Base-by-base conservation (phyloP, 2,797 vertebrate species). In the Hippocampus kuda region DNA sequence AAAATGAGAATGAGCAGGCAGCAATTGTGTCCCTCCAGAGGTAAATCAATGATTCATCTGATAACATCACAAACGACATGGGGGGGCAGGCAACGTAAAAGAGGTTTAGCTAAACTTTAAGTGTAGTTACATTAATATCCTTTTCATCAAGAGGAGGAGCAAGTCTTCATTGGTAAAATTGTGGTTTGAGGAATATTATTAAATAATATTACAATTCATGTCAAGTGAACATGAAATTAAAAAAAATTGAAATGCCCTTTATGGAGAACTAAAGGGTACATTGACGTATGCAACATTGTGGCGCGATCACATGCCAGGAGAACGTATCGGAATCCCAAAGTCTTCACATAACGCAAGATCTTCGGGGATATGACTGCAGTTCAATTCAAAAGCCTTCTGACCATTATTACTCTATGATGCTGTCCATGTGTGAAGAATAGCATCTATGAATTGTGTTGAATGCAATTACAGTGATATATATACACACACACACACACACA, bases 21-120 rank as follows among this genome's bases (percentile, higher is more conserved):
- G 97, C 97, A 2, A 97, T 99, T 83, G 94, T 98, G 77, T 97
- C 96, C 88, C 96, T 99, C 86, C 97, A 99, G 90, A 97, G 97
- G 97, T 98, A 92, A 82, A 79, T 68, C 73, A 70, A 76, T 72
- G 24, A 27, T 46, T 16, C 59, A 61, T 60, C 27, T 16, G 57
- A 34, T 30, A 20, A 61, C 18, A 12, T 11, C 11, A 27, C 24
- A 16, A 59, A 12, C 11, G 26, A 27, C 11, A 27, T 11, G 11
- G 8, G 51, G 51, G 51, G 2, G 24, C 54, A 57, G 20, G 49
- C 49, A 51, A 7, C 22, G 49, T 51, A 51, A 22, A 51, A 51
- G 49, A 18, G 20, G 20, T 20, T 20, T 22, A 51, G 20, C 20
- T 51, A 30, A 59, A 59, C 56, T 59, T 10, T 59, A 26, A 59